A percentile compares a stretch with the other conserved stretches of the same genome.
These are phyloP conservation scores for Andrena dorsata DNA, from an alignment of 2,888 invertebrate species.

Conservation along the genomic window DNA sequence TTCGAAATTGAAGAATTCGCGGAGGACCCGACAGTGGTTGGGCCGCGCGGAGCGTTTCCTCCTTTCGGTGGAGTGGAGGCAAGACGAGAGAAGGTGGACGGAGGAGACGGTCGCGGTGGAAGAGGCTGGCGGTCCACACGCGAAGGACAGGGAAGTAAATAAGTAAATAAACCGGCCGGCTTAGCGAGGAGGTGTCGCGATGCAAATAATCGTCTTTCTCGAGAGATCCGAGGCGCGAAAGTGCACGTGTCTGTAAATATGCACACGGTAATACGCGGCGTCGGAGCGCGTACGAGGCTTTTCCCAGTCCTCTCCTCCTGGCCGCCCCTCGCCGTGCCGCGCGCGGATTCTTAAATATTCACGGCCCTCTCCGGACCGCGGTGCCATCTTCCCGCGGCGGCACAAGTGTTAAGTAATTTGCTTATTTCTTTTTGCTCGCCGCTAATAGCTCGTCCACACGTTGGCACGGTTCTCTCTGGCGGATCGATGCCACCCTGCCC, in stretches of 20 bases:
- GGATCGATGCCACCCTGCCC: slow-evolving; percentile 35
- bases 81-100: not conserved
- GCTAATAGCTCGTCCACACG: slow-evolving; percentile 63
- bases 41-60: slow-evolving; percentile 16
- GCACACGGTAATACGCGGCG: slow-evolving; percentile 69
- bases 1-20: slow-evolving; percentile 9
- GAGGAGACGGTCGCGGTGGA: slow-evolving; percentile 32
- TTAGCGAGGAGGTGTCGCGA: slow-evolving; percentile 80
- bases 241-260: slow-evolving; percentile 79
- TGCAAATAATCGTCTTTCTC: slow-evolving; percentile 79
- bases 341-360: slow-evolving; percentile 62
- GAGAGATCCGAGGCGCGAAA: slow-evolving; percentile 79
- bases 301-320: slow-evolving; percentile 35
- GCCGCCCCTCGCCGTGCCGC: not conserved
- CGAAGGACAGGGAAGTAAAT: slow-evolving; percentile 76
- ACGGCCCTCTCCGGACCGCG: slow-evolving; percentile 50
- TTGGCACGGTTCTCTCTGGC: slow-evolving; percentile 49
- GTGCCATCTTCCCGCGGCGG: slow-evolving; percentile 50
- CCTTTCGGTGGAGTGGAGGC: not conserved
- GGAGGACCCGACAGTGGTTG: not conserved
- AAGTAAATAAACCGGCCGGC: slow-evolving; percentile 80
- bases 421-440: slow-evolving; percentile 67
- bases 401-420: slow-evolving; percentile 74
- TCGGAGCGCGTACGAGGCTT: slow-evolving; percentile 55
- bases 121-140: slow-evolving; percentile 57